These are phyloP conservation scores for Pteronura brasiliensis DNA, from an alignment of 2,113 vertebrate species.

Conservation along the genomic window DNA sequence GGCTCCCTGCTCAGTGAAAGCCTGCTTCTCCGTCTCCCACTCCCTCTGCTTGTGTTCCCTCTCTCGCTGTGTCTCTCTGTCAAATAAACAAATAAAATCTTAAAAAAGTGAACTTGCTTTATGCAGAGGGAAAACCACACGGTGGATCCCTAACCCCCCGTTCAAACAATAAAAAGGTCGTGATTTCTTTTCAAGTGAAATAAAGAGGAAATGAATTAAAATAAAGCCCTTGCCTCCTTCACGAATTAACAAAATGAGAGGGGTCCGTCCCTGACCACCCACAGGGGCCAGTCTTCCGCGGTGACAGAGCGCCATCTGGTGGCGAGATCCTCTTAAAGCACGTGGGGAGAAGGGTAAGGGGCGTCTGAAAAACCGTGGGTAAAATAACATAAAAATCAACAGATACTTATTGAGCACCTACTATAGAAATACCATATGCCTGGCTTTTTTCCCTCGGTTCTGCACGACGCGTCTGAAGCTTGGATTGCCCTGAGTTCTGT, in stretches of 20 bases:
- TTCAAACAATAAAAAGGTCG: constrained; percentile 30
- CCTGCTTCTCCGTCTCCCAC: too few species aligned
- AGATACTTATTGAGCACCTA: neutral
- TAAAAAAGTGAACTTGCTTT: neutral
- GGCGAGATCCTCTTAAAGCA: neutral
- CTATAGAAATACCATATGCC: neutral
- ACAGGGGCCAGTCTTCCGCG: neutral
- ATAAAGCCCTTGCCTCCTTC: neutral
- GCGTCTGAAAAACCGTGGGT: neutral
- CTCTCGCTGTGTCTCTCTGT: too few species aligned
- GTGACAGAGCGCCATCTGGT: constrained; percentile 49
- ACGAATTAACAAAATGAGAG: constrained; percentile 35
- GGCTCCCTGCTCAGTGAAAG: too few species aligned
- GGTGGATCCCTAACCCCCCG: neutral
- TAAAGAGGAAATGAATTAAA: constrained; percentile 17
- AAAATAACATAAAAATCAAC: neutral
- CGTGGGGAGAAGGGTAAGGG: too few species aligned
- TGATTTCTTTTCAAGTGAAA: constrained; percentile 21
- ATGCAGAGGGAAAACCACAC: constrained; percentile 15
- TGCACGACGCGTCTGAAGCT: neutral
- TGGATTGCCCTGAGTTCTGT: neutral
- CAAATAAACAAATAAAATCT: too few species aligned
- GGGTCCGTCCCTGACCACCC: neutral
- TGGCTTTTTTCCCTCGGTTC: neutral
- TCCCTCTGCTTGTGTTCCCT: too few species aligned